Conservation (phyloP, 2,888 invertebrate species). For the Scotopteryx bipunctaria region DNA sequence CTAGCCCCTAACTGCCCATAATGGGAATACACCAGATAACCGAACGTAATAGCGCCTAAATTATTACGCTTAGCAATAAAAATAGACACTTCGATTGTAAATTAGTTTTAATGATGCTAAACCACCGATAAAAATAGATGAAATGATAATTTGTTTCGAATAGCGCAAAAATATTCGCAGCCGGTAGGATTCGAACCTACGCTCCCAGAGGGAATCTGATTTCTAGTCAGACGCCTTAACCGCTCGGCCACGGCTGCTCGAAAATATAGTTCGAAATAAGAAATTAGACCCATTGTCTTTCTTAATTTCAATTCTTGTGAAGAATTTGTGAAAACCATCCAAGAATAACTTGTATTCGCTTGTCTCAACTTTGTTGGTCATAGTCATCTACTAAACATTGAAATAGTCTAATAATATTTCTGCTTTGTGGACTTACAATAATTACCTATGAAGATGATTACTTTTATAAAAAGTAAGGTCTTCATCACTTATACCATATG, state of each 20-base stretch:
- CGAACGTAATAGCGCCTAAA: conserved; percentile 38
- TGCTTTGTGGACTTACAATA: too few species aligned
- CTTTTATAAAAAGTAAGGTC: too few species aligned
- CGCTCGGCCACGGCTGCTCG: conserved; percentile 93
- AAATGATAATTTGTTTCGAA: neutral
- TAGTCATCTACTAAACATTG: too few species aligned
- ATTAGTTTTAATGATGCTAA: conserved; percentile 39
- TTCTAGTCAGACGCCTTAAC: conserved; percentile 95
- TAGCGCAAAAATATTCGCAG: conserved; percentile 80
- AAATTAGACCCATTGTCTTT: neutral
- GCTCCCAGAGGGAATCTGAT: conserved; percentile 95
- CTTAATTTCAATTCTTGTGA: too few species aligned
- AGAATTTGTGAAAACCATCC: neutral
- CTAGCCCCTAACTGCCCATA: conserved; percentile 33
- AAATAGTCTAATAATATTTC: too few species aligned
- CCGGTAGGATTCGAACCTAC: conserved; percentile 95
- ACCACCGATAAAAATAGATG: conserved; percentile 31
- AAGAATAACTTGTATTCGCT: neutral
- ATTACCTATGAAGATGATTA: too few species aligned
- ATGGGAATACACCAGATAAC: conserved; percentile 38
- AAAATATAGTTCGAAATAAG: conserved; percentile 82
- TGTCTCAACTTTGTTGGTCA: too few species aligned
- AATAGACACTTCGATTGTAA: conserved; percentile 39
- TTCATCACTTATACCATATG: too few species aligned
- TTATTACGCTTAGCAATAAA: conserved; percentile 49